Base-by-base conservation (phyloP, 2,797 vertebrate species). In the Arnoldichthys spilopterus region DNA sequence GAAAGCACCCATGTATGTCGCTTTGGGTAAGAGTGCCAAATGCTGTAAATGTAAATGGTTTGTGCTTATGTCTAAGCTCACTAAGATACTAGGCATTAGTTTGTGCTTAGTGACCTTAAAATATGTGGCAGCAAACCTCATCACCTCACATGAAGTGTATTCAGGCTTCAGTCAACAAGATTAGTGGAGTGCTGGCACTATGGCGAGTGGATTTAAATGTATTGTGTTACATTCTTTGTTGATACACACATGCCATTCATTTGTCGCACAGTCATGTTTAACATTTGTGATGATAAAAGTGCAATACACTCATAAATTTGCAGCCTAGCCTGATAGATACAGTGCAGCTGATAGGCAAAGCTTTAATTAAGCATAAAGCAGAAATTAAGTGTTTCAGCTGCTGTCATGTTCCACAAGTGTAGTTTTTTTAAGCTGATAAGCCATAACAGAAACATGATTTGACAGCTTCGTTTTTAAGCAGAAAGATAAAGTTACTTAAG, bases 381-480 rank as follows among this genome's bases (percentile, higher is more conserved):
- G 49, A 53, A 78, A 72, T 78, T 13, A 72, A 13, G 37, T 54
- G 24, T 72, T n/a, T 53, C 22, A 40, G 11, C 59, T 43, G 15
- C 68, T 67, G 37, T n/a, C 62, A 73, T 47, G 16, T 47, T 49
- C n/a, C 16, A 34, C 56, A 72, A 54, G 18, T 73, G 26, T 58
- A 67, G 26, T 79, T 28, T 7, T 40, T 40, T 45, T 24, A 37
- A 15, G 61, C 58, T 63, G 49, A 71, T 54, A 71, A 22, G 47
- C 22, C 68, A 7, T 34, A 72, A 78, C 37, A 47, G 24, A 66
- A n/a, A 28, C 13, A 20, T 56, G 22, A 54, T 71, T 66, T 78
- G 59, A 73, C 51, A 74, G 45, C 40, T 32, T 62, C 43, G 58
- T 72, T 78, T 64, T 66, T 66, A 58, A 79, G 26, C 51, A 58